These are phyloP conservation scores for Cheirogaleus major DNA, from an alignment of 2,797 vertebrate species.

Conservation along the genomic window DNA sequence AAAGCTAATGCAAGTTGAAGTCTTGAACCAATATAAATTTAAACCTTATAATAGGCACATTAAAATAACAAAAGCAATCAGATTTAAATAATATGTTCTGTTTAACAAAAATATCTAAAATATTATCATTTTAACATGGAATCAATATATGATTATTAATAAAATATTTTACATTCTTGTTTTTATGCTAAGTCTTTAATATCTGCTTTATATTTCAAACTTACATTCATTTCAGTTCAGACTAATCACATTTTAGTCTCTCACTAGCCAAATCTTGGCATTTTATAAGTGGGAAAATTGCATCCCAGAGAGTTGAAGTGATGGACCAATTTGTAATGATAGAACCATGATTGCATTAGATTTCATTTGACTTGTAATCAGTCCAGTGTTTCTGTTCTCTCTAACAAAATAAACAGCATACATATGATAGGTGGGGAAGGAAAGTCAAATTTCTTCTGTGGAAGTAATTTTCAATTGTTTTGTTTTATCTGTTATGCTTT, in stretches of 20 bases:
- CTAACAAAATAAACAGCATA: not conserved
- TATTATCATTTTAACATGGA: not conserved
- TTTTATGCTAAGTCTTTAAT: not conserved
- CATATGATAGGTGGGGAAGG: not conserved
- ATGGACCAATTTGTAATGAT: not conserved
- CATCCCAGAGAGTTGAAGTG: not conserved
- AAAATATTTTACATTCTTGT: not conserved
- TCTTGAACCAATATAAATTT: not conserved
- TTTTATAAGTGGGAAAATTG: not conserved
- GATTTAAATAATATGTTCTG: not conserved
- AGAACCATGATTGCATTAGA: not conserved
- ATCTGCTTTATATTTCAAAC: not conserved
- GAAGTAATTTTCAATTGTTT: not conserved
- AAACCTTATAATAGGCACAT: not conserved
- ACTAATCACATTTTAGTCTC: not conserved
- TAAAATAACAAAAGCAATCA: not conserved
- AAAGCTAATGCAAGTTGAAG: not conserved
- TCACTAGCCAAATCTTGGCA: not conserved
- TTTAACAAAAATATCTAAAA: not conserved
- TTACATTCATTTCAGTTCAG: not conserved
- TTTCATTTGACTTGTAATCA: slow-evolving; percentile 1
- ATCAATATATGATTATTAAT: not conserved
- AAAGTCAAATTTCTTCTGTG: not conserved
- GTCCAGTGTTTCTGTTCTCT: not conserved
- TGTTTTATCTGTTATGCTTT: not conserved